These are phyloP conservation scores for Eulemur rufifrons DNA, from an alignment of 2,113 vertebrate species.

Conservation along the genomic window DNA sequence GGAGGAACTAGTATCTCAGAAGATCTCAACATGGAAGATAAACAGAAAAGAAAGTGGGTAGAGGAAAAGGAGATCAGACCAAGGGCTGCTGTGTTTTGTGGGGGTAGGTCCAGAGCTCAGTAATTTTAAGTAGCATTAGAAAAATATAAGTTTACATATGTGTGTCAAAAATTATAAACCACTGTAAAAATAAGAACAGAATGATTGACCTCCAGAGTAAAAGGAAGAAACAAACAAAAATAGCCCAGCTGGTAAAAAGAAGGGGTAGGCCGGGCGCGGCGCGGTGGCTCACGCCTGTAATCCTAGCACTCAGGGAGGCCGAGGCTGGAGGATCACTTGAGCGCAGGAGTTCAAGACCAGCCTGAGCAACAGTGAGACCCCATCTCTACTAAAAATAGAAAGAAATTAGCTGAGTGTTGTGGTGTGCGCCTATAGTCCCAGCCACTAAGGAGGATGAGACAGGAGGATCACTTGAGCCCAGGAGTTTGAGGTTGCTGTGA, in stretches of 20 bases:
- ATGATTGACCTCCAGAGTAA: not conserved
- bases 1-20: not conserved
- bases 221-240: not conserved
- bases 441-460: no score
- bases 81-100: not conserved
- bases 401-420: no score
- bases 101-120: not conserved
- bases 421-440: no score
- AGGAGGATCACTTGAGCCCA: no score
- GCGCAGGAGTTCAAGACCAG: no score
- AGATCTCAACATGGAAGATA: not conserved
- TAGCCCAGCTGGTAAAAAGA: not conserved
- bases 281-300: no score
- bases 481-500: no score
- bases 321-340: no score
- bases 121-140: not conserved
- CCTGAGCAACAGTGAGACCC: no score
- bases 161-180: not conserved
- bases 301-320: no score
- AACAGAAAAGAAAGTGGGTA: not conserved
- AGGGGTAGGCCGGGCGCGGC: not conserved
- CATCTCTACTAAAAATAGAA: no score
- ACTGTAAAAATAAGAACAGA: not conserved
- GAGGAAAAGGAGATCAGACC: not conserved
- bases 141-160: not conserved